phyloP scores from a whole-genome alignment of 2,797 vertebrate genomes.

The Nyctibius grandis region DNA sequence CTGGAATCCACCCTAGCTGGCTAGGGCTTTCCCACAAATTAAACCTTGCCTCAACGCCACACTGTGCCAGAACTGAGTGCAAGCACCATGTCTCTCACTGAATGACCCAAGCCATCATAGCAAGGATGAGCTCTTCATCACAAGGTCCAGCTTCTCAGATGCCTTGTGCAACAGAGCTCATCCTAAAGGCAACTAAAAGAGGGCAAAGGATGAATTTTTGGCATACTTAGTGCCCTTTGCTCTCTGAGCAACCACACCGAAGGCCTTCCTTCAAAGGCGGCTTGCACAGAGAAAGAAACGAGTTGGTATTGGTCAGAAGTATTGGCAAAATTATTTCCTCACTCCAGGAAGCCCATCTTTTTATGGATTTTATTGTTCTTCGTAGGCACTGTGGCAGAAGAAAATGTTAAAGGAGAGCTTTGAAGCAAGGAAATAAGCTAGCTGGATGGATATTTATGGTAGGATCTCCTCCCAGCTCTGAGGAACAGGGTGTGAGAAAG shows the following conservation, averaged over 20 bases:
- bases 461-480: neutral
- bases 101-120: neutral
- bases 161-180: neutral
- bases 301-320: neutral
- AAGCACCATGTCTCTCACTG: rapidly evolving
- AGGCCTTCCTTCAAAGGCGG: neutral
- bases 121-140: neutral
- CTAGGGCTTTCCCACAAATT: neutral
- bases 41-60: neutral
- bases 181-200: neutral
- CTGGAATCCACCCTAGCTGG: neutral
- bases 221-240: neutral
- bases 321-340: neutral
- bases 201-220: neutral
- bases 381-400: neutral
- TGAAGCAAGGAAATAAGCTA: conserved; percentile 22
- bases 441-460: neutral
- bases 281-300: neutral
- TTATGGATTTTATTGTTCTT: conserved; percentile 34
- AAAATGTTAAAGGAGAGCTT: neutral
- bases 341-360: neutral
- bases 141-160: neutral
- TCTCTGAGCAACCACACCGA: neutral
- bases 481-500: neutral
- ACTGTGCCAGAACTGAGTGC: neutral